These are phyloP conservation scores for Montipora efflorescens DNA, from an alignment of 64 coral and sea anemone genomes.

Conservation along the genomic window DNA sequence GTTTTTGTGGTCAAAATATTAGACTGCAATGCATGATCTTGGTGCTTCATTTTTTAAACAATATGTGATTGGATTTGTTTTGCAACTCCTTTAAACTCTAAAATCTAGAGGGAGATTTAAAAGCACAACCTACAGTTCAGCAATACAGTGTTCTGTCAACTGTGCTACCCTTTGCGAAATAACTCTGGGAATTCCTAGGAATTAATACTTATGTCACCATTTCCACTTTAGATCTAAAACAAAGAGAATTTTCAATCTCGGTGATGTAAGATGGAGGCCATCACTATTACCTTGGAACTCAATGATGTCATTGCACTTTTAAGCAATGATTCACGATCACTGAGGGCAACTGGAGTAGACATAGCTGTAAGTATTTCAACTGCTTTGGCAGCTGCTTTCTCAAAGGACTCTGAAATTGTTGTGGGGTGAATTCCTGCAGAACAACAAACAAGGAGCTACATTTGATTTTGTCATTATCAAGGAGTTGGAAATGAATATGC, in stretches of 20 bases:
- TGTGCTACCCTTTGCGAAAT: too few relatives aligned
- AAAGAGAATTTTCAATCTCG: background rate
- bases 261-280: background rate
- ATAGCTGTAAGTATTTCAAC: constrained; percentile 93
- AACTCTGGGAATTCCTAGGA: too few relatives aligned
- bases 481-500: too few relatives aligned
- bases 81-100: too few relatives aligned
- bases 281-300: constrained; percentile 83
- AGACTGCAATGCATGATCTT: too few relatives aligned
- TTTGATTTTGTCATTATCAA: background rate
- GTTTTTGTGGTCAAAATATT: too few relatives aligned
- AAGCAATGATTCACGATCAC: constrained; percentile 89
- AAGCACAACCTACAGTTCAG: too few relatives aligned
- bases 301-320: constrained; percentile 98
- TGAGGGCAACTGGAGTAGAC: constrained; percentile 88
- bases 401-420: constrained; percentile 95
- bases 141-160: too few relatives aligned
- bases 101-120: too few relatives aligned
- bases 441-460: background rate
- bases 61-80: too few relatives aligned
- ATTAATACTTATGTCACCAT: constrained; percentile 94
- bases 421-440: constrained; percentile 93
- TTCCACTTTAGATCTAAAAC: constrained; percentile 92
- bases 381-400: constrained; percentile 85
- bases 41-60: too few relatives aligned